Evolutionary conservation across 1,140 invertebrate species (phyloP), one percentile per base, ranked within the genome.

Genomic region (Drosophila funebris): DNA sequence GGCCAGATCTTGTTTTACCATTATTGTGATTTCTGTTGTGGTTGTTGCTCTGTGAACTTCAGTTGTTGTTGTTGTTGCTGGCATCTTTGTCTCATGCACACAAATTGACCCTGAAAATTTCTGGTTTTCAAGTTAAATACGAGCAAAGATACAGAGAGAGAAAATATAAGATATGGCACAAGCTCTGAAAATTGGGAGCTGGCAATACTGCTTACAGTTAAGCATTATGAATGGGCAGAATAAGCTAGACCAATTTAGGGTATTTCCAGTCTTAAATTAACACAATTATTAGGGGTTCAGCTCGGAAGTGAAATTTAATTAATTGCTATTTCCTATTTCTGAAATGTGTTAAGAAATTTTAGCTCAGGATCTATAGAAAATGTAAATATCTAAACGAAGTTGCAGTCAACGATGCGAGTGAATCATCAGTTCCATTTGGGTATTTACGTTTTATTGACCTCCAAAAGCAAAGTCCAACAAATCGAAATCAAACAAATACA

Each of bases 61-160:
- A 73, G 52, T 13, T 80, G 63, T n/a, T n/a, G n/a, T n/a, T n/a
- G n/a, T 22, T 48, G 43, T 16, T 14, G 2, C 69, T 68, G 31
- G 41, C 33, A 60, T 43, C 58, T 88, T 67, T 79, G 72, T 60
- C 69, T 79, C 73, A 73, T 78, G 76, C 78, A 87, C 60, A 69
- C 36, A 74, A 60, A 73, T 88, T 90, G 87, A 77, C 87, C 85
- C 73, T 90, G 85, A 90, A 90, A 85, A 87, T 73, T 77, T 90
- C 87, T 74, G 87, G 87, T 90, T 90, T 90, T 90, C 60, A 24
- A 64, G 31, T 33, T 75, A 20, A 73, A 73, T 73, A 60, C 70
- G 67, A 73, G 74, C 58, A 76, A 53, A 78, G 63, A 66, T 39
- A 29, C 44, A 68, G 46, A 22, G 43, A 62, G 43, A 61, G 67